Conservation (phyloP, 2,113 vertebrate species). For the Phoenicopterus ruber region DNA sequence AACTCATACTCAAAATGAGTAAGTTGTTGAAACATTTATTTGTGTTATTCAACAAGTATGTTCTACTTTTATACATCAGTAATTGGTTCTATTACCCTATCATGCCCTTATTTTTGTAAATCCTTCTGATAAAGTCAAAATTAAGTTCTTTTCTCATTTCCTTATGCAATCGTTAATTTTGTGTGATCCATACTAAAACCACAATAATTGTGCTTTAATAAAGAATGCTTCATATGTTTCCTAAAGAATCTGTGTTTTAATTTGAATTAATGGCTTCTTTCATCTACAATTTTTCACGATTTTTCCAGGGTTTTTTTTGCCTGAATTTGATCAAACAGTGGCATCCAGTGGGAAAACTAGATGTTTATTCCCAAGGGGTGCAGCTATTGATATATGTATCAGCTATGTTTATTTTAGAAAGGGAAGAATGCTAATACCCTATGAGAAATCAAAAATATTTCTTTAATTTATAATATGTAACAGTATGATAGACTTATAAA, state of each 20-base stretch:
- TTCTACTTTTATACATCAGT: neutral
- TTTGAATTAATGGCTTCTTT: neutral
- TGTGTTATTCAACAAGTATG: neutral
- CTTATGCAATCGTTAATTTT: neutral
- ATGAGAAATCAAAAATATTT: neutral
- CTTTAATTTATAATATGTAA: neutral
- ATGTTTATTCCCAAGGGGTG: neutral
- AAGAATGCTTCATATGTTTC: neutral
- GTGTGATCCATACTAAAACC: neutral
- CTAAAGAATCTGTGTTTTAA: neutral
- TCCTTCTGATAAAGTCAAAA: neutral
- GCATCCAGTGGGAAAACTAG: conserved; percentile 35
- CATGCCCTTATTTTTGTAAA: neutral
- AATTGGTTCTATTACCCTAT: neutral
- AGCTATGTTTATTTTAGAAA: neutral
- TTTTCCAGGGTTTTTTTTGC: neutral
- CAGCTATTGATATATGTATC: neutral
- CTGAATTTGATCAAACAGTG: conserved; percentile 55
- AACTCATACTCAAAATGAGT: neutral
- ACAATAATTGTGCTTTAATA: neutral
- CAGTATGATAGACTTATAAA: neutral
- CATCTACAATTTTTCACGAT: neutral
- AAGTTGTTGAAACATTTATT: neutral
- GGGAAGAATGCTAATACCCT: neutral
- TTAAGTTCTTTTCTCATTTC: neutral